Conservation (phyloP, 1,140 invertebrate genomes). For the Aphidius ervi region DNA sequence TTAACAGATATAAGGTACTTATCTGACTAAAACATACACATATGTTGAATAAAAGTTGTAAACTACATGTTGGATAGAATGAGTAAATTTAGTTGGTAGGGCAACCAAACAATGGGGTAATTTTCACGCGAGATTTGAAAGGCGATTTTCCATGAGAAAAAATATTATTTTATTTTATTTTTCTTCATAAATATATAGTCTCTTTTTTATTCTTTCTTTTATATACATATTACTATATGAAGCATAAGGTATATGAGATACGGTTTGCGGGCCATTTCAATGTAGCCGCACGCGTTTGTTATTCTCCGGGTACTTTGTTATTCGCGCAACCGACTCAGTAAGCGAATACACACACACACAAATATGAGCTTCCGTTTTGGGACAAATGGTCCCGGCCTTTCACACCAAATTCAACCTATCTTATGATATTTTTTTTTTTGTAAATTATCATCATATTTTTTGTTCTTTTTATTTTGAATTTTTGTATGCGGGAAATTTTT, state of each 20-base stretch:
- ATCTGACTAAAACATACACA: not conserved
- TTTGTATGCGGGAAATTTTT: not conserved
- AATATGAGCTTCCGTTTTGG: slow-evolving; percentile 26
- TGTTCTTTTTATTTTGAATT: not conserved
- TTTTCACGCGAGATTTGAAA: slow-evolving; percentile 55
- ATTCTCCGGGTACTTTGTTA: slow-evolving; percentile 49
- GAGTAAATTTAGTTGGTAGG: slow-evolving; percentile 6
- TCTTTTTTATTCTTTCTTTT: slow-evolving; percentile 14
- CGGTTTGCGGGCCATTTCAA: slow-evolving; percentile 47
- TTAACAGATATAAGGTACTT: too few relatives aligned
- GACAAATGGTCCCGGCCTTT: slow-evolving; percentile 34
- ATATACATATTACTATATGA: slow-evolving; percentile 10
- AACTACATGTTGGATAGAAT: not conserved
- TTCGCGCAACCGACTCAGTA: slow-evolving; percentile 30
- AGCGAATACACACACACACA: not conserved
- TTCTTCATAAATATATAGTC: not conserved
- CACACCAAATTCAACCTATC: slow-evolving; percentile 10
- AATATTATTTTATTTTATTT: slow-evolving; percentile 13
- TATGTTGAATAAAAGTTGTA: slow-evolving; percentile 17
- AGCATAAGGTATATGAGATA: slow-evolving; percentile 43
- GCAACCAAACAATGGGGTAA: slow-evolving; percentile 49
- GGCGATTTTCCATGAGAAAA: slow-evolving; percentile 46
- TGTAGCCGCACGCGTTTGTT: slow-evolving; percentile 50
- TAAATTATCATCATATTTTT: slow-evolving; percentile 1
- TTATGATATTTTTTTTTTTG: slow-evolving; percentile 4